phyloP scores from a whole-genome alignment of 2,797 vertebrate species.

The Atherinosoma microstoma region DNA sequence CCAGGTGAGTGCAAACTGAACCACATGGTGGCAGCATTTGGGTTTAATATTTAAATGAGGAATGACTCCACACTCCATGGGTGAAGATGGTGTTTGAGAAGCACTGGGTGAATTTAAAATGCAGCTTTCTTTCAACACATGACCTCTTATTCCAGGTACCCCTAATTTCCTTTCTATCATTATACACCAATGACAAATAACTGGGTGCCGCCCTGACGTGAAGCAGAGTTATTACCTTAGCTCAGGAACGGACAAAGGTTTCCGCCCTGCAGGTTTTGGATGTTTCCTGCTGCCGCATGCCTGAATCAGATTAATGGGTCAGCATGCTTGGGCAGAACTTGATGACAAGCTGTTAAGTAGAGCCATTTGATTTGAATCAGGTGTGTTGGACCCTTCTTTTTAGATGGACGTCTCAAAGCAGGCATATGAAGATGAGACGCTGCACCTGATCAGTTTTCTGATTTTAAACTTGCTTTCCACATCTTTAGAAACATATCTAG shows the following conservation, averaged over 20 bases:
- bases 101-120: neutral
- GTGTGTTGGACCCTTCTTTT: too few relatives aligned
- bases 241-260: too few relatives aligned
- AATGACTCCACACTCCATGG: neutral
- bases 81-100: neutral
- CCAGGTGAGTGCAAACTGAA: conserved; percentile 21
- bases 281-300: neutral
- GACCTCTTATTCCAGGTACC: neutral
- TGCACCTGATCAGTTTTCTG: neutral
- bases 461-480: too few relatives aligned
- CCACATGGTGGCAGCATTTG: conserved; percentile 76
- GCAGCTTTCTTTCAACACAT: neutral
- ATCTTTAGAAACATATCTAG: too few relatives aligned
- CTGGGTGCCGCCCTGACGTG: neutral
- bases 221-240: neutral
- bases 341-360: too few relatives aligned
- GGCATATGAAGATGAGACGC: neutral
- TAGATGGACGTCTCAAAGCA: neutral
- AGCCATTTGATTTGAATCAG: neutral
- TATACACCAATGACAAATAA: neutral
- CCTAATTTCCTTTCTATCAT: neutral
- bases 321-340: too few relatives aligned
- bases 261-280: neutral
- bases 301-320: too few relatives aligned
- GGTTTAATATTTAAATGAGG: conserved; percentile 24